Base-by-base conservation (phyloP, 2,113 vertebrate genomes). In the Centropus unirufus region DNA sequence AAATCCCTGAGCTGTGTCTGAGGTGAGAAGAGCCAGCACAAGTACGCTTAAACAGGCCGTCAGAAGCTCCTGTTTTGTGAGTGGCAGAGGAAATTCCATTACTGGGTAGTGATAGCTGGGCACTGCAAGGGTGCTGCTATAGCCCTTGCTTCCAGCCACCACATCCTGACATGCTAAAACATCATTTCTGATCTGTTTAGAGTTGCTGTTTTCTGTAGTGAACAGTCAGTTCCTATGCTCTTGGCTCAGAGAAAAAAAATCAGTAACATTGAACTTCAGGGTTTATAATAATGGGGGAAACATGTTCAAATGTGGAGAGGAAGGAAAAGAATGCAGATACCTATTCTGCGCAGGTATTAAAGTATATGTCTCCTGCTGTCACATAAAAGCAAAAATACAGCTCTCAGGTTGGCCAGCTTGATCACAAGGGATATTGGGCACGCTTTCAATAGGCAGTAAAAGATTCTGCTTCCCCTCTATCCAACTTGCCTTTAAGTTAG, bases 121-220 rank as follows among this genome's bases (percentile, higher is more conserved):
- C 52, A 84, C 51, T 83, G 76, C 49, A 49, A 23, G 40, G 36
- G 47, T 63, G 62, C 63, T 39, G 34, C 68, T 91, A 90, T 89
- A 82, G 58, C 64, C 58, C 47, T 68, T 54, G 23, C 20, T 91
- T 94, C 77, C 40, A 90, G 66, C 42, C 81, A 76, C 59, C 1
- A 4, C 32, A 67, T 64, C 83, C 67, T 34, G 11, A 26, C 34
- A 42, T 5, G 52, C 23, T 66, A 73, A 92, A 83, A 64, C 36
- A 27, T 29, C 4, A 46, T 69, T 78, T 79, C 74, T 67, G 54
- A 69, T 77, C 49, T 57, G 17, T 40, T 93, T 73, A 39, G 59
- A 92, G 83, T 90, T 52, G 78, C 86, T 86, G 88, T 94, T 91
- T 96, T 92, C 86, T 95, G 32, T 67, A 58, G 39, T 9, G 62